Evolutionary conservation across 2,888 invertebrate species (phyloP).

Genomic region (Brassicogethes aeneus): DNA sequence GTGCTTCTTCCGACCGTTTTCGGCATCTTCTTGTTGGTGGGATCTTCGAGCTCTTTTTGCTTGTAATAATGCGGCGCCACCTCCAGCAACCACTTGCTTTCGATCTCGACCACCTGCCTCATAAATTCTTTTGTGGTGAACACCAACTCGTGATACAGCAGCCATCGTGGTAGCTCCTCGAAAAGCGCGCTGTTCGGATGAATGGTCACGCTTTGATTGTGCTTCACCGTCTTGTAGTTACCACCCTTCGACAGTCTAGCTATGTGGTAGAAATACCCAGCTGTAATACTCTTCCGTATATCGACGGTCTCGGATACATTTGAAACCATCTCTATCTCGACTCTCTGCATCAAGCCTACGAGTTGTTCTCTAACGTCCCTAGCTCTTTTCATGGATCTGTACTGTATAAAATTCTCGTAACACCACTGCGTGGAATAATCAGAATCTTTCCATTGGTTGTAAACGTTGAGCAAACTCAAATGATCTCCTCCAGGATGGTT

Average conservation of each 20-base stretch:
- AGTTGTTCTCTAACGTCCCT: constrained; percentile 94
- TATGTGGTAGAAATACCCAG: constrained; percentile 98
- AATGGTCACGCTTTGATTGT: constrained; percentile 96
- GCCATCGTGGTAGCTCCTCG: constrained; percentile 94
- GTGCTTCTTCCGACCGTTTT: constrained; percentile 67
- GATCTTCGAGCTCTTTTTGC: constrained; percentile 90
- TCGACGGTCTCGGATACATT: constrained; percentile 74
- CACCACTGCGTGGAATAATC: constrained; percentile 98
- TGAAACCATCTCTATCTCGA: constrained; percentile 91
- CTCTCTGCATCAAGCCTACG: constrained; percentile 89
- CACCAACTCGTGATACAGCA: constrained; percentile 94
- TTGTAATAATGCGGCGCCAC: constrained; percentile 99
- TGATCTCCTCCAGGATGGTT: constrained; percentile 92
- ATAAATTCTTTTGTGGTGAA: constrained; percentile 99
- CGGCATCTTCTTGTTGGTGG: constrained; percentile 95
- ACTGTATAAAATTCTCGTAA: constrained; percentile 97
- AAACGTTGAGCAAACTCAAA: constrained; percentile 89
- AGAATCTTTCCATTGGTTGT: constrained; percentile 94
- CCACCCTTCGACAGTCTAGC: constrained; percentile 90
- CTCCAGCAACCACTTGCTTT: constrained; percentile 95
- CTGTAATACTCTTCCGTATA: constrained; percentile 90
- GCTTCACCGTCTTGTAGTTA: constrained; percentile 94
- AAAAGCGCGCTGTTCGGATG: constrained; percentile 96
- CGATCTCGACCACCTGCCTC: constrained; percentile 96
- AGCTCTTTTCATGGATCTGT: constrained; percentile 88